phyloP scores from a whole-genome alignment of 2,888 invertebrate genomes.

The Standfussiana lucernea region DNA sequence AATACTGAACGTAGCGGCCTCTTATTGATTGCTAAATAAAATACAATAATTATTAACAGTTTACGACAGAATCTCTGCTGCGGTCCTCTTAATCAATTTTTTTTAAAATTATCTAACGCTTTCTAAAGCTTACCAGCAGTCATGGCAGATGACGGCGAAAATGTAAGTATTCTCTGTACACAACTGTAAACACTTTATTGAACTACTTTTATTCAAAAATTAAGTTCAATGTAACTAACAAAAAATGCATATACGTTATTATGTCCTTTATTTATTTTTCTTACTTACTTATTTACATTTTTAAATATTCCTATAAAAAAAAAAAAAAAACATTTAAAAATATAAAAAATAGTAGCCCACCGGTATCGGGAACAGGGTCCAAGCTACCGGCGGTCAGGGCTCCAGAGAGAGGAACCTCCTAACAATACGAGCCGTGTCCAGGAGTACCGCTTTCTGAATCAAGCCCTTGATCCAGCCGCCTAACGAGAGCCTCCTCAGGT shows the following conservation, averaged over 20 bases:
- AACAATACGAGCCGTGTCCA: too few relatives aligned
- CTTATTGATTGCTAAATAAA: constrained; percentile 34
- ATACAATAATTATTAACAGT: constrained; percentile 11
- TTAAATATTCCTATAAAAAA: too few relatives aligned
- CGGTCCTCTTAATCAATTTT: neutral
- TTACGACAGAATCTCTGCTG: neutral
- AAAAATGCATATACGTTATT: neutral
- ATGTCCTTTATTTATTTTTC: too few relatives aligned
- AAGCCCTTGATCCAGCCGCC: too few relatives aligned
- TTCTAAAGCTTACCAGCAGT: neutral
- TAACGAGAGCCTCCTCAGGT: too few relatives aligned
- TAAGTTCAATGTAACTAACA: neutral
- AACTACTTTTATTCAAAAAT: neutral
- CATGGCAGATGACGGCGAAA: constrained; percentile 87
- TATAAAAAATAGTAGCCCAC: too few relatives aligned
- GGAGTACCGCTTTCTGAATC: too few relatives aligned
- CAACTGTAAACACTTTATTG: neutral
- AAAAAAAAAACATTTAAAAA: too few relatives aligned
- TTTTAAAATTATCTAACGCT: neutral
- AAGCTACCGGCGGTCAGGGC: too few relatives aligned
- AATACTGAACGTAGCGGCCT: constrained; percentile 29
- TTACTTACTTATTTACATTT: too few relatives aligned
- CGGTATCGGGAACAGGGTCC: too few relatives aligned
- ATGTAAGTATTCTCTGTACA: constrained; percentile 77
- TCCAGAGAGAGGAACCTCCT: too few relatives aligned